Percentiles rank a stretch among this genome's conserved stretches.
phyloP scores from a whole-genome alignment of 2,113 vertebrate genomes.

The Empidonax traillii region DNA sequence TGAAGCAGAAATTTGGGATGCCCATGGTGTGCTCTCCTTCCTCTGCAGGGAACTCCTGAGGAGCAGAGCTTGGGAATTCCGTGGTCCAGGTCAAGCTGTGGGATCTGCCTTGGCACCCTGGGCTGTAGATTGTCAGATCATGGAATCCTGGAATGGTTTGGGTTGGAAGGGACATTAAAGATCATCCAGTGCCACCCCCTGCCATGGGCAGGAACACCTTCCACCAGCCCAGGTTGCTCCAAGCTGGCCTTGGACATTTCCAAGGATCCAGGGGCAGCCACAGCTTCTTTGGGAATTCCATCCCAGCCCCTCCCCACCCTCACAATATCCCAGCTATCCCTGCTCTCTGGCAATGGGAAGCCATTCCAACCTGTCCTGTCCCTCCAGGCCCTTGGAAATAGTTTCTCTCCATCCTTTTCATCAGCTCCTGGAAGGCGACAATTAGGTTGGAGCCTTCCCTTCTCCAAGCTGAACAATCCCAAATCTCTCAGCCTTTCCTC shows the following conservation, averaged over 20 bases:
- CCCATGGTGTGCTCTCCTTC: neutral
- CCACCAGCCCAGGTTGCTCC: fast-evolving
- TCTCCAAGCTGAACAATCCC: neutral
- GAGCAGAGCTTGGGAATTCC: neutral
- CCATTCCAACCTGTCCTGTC: neutral
- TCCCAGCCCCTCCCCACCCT: neutral
- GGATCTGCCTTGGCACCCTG: neutral
- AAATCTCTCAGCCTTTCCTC: neutral
- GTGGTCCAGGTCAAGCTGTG: neutral
- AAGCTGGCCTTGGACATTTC: fast-evolving
- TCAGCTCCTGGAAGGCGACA: neutral
- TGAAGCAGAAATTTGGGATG: neutral
- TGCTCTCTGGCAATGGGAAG: neutral
- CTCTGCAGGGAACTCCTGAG: neutral
- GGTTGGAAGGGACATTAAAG: neutral
- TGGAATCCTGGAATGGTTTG: neutral
- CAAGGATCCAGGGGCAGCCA: neutral
- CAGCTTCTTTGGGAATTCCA: neutral
- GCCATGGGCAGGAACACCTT: neutral
- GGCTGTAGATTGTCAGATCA: neutral
- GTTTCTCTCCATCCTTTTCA: neutral
- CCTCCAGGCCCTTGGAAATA: neutral
- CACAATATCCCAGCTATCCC: fast-evolving
- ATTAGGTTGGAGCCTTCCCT: neutral
- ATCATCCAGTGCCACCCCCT: fast-evolving